A percentile compares a stretch with the other conserved stretches of the same genome.
phyloP scores from a whole-genome alignment of 2,888 invertebrate genomes.

The Napeogenes sylphis region DNA sequence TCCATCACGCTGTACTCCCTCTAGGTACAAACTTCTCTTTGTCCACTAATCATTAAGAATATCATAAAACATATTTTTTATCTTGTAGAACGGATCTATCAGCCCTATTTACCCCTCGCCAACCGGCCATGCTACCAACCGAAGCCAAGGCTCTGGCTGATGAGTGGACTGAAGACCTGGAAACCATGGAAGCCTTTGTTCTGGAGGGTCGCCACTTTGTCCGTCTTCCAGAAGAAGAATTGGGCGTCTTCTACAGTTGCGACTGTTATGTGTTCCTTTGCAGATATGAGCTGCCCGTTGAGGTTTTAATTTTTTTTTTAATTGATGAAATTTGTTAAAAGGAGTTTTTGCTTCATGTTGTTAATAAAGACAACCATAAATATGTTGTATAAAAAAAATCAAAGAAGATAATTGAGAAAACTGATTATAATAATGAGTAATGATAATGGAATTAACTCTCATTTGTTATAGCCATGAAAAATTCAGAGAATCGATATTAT shows the following conservation, averaged over 20 bases:
- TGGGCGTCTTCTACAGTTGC: slow-evolving; percentile 92
- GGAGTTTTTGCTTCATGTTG: too few relatives aligned
- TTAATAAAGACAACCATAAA: too few relatives aligned
- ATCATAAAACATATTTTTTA: too few relatives aligned
- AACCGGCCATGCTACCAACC: slow-evolving; percentile 88
- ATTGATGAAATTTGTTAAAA: neutral
- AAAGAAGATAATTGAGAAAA: too few relatives aligned
- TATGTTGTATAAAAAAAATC: too few relatives aligned
- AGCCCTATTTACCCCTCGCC: slow-evolving; percentile 96
- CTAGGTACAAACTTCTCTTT: too few relatives aligned
- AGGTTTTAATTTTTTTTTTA: slow-evolving; percentile 47
- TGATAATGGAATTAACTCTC: too few relatives aligned
- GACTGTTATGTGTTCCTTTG: slow-evolving; percentile 99
- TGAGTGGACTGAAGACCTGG: slow-evolving; percentile 99
- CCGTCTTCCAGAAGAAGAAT: slow-evolving; percentile 95
- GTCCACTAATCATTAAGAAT: too few relatives aligned
- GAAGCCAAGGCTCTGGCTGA: slow-evolving; percentile 93
- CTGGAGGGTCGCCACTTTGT: slow-evolving; percentile 98
- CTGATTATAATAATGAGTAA: too few relatives aligned
- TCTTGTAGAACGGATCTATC: slow-evolving; percentile 89
- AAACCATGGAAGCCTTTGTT: slow-evolving; percentile 98
- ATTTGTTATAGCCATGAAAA: too few relatives aligned
- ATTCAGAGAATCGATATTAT: too few relatives aligned
- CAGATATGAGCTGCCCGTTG: slow-evolving; percentile 91
- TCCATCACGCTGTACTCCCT: too few relatives aligned